Base-by-base conservation (phyloP, 1,140 invertebrate species). In the Leucophenga varia region DNA sequence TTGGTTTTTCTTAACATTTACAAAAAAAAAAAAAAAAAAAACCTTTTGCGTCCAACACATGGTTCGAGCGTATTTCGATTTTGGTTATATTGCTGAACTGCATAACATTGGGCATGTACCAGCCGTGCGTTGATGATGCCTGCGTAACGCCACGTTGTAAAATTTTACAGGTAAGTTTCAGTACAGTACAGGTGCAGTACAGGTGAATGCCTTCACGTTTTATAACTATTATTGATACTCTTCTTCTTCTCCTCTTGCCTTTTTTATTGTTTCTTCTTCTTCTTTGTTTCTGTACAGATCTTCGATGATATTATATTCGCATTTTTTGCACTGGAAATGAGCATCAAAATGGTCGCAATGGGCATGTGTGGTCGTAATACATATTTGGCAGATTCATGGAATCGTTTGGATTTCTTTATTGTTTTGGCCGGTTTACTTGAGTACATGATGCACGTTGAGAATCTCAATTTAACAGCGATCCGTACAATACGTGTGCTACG, bases 31-130 rank as follows among this genome's bases (percentile, higher is more conserved):
- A n/a, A n/a, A n/a, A n/a, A n/a, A n/a, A n/a, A n/a, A n/a, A n/a
- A n/a, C n/a, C n/a, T 49, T 48, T 46, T 46, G 18, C 25, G 10
- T 35, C 43, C 36, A 69, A 69, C 79, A 98, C 92, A 78, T 99
- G 97, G 96, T 99, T 99, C 81, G 97, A 99, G 80, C 85, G 96
- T 50, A 80, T 98, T 54, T 97, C 93, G 68, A 99, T 99, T 91
- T 81, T 95, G 78, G 94, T 99, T 16, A 99, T 99, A 61, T 79
- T 99, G 42, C 80, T 99, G 55, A 99, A 99, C 81, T 99, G 97
- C 79, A 86, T 99, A 38, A 99, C 97, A 1, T 81, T 99, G 53
- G 97, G 97, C 32, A 98, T 99, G 97, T 99, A 99, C 78, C 91
- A 97, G 77, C 97, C 97, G 8, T 99, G 97, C 76, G 88, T 92